phyloP scores from a whole-genome alignment of 2,888 invertebrate species.

The Dryobotodes eremita region DNA sequence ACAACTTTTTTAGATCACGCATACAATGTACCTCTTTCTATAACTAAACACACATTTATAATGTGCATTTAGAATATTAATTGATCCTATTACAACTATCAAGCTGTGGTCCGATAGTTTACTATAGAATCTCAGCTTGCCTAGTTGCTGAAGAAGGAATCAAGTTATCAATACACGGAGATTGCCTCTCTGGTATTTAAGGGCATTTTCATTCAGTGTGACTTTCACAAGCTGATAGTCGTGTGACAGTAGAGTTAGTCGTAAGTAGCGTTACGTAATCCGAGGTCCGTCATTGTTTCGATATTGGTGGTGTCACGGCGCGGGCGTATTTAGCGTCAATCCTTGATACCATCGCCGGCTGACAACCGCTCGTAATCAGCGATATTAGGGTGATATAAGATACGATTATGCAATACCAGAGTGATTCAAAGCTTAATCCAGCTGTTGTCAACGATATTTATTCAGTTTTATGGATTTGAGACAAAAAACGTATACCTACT shows the following conservation, averaged over 20 bases:
- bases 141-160: constrained; percentile 19
- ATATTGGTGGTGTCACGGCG: constrained; percentile 88
- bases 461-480: background rate
- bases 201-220: constrained; percentile 59
- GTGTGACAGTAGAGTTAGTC: constrained; percentile 82
- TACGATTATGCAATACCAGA: constrained; percentile 80
- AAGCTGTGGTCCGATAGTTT: background rate
- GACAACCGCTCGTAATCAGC: constrained; percentile 81
- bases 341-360: constrained; percentile 86
- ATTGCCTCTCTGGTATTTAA: constrained; percentile 24
- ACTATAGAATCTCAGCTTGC: background rate
- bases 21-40: background rate
- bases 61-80: background rate
- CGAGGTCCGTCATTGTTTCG: constrained; percentile 88
- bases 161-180: constrained; percentile 9
- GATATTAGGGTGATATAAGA: constrained; percentile 82
- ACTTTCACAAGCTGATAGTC: constrained; percentile 76
- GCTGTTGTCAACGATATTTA: constrained; percentile 55
- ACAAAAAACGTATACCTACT: background rate
- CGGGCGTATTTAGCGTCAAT: constrained; percentile 90
- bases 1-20: background rate
- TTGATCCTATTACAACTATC: background rate
- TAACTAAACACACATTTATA: background rate
- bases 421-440: constrained; percentile 69
- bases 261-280: constrained; percentile 86